phyloP scores from a whole-genome alignment of 1,140 invertebrate genomes.

The Penaeus japonicus region DNA sequence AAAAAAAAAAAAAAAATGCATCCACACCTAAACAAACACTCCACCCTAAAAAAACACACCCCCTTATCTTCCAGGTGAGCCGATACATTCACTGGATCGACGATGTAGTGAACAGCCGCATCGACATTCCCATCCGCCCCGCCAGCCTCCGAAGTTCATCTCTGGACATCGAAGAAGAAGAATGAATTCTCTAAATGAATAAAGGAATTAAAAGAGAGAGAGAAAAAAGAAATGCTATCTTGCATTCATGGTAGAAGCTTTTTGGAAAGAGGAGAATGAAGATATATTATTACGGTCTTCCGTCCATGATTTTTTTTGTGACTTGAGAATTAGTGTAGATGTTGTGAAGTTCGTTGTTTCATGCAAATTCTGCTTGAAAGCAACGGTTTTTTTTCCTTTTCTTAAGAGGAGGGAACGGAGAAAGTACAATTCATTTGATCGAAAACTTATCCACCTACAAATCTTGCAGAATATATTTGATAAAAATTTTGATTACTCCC shows the following conservation, averaged over 20 bases:
- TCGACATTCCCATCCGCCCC: background rate
- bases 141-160: background rate
- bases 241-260: background rate
- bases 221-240: background rate
- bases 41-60: background rate
- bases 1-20: too few species aligned
- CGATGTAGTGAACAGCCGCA: conserved; percentile 1
- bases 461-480: too few species aligned
- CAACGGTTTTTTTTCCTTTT: too few species aligned
- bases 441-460: too few species aligned
- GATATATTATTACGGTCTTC: too few species aligned
- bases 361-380: too few species aligned
- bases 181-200: background rate
- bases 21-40: background rate
- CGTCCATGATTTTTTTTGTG: too few species aligned
- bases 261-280: background rate
- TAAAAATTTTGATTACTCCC: too few species aligned
- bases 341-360: too few species aligned
- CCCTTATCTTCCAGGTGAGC: conserved; percentile 1
- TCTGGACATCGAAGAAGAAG: background rate
- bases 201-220: background rate
- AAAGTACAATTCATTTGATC: too few species aligned
- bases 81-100: conserved; percentile 22
- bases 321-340: too few species aligned
- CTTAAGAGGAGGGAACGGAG: too few species aligned